These are phyloP conservation scores for Anhinga anhinga DNA, from an alignment of 2,113 vertebrate genomes.

Conservation along the genomic window DNA sequence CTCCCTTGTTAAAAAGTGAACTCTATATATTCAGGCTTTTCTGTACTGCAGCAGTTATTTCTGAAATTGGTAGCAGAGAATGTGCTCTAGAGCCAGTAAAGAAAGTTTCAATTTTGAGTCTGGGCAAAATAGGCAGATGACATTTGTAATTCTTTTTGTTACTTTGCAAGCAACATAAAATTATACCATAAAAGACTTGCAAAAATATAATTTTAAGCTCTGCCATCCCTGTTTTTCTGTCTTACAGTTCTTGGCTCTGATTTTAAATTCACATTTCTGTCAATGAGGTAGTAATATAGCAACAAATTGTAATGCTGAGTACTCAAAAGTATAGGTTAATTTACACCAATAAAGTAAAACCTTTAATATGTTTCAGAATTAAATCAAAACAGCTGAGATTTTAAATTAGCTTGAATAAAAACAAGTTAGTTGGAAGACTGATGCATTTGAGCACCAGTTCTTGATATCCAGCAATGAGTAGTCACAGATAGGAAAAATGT, in stretches of 20 bases:
- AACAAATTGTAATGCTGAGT: not conserved
- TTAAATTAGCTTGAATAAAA: not conserved
- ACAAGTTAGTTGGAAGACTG: not conserved
- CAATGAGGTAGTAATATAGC: not conserved
- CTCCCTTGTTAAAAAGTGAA: constrained; percentile 19
- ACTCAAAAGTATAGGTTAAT: not conserved
- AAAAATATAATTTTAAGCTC: not conserved
- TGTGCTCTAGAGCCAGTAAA: not conserved
- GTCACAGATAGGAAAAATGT: not conserved
- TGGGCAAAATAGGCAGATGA: not conserved
- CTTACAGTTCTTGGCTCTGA: not conserved
- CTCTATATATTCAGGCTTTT: not conserved
- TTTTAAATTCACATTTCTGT: not conserved
- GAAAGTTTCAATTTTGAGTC: not conserved
- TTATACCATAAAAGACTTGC: not conserved
- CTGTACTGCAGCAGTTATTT: constrained; percentile 27
- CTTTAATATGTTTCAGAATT: not conserved
- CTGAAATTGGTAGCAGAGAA: constrained; percentile 10
- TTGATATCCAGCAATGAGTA: not conserved
- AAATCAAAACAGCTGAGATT: not conserved
- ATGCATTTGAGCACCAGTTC: not conserved
- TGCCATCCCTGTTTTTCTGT: not conserved
- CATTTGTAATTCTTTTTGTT: not conserved
- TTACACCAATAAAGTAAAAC: not conserved
- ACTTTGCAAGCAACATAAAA: not conserved